Percentiles rank a stretch among this genome's conserved stretches.
These are phyloP conservation scores for Orius laevigatus DNA, from an alignment of 1,140 invertebrate genomes.

Conservation along the genomic window DNA sequence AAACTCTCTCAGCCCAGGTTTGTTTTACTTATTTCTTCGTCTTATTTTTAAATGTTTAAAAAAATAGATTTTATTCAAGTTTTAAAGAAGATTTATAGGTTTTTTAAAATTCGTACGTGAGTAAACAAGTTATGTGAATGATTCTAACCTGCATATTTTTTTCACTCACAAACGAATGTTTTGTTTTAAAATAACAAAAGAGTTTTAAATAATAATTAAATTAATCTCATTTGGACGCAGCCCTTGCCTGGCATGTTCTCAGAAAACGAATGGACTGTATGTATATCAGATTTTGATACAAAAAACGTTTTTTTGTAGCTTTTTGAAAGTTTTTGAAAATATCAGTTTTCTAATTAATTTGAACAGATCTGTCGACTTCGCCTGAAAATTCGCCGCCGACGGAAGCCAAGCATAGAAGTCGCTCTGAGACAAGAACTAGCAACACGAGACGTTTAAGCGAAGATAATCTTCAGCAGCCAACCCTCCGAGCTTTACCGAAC, in stretches of 20 bases:
- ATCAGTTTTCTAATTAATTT: not conserved
- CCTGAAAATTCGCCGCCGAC: not conserved
- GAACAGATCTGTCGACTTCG: not conserved
- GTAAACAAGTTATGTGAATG: too few species aligned
- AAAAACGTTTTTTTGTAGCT: not conserved
- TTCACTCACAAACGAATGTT: too few species aligned
- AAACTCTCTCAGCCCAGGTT: slow-evolving; percentile 68
- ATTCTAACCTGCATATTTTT: too few species aligned
- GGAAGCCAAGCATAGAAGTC: slow-evolving; percentile 10
- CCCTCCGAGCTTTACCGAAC: slow-evolving; percentile 57
- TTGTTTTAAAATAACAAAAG: too few species aligned
- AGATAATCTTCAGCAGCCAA: slow-evolving; percentile 25
- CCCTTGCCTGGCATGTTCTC: slow-evolving; percentile 76
- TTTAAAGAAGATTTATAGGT: too few species aligned
- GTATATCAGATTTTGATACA: slow-evolving; percentile 26
- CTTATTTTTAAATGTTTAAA: not conserved
- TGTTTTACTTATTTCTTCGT: not conserved
- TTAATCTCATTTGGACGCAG: slow-evolving; percentile 37
- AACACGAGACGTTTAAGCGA: slow-evolving; percentile 21
- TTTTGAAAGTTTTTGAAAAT: not conserved
- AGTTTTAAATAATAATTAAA: too few species aligned
- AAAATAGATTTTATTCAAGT: slow-evolving; percentile 1
- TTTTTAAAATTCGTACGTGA: too few species aligned
- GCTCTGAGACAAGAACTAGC: slow-evolving; percentile 17
- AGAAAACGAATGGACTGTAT: slow-evolving; percentile 77